Percentiles rank a stretch among this genome's conserved stretches.
phyloP scores from a whole-genome alignment of 2,797 vertebrate species.

The Ispidina picta region DNA sequence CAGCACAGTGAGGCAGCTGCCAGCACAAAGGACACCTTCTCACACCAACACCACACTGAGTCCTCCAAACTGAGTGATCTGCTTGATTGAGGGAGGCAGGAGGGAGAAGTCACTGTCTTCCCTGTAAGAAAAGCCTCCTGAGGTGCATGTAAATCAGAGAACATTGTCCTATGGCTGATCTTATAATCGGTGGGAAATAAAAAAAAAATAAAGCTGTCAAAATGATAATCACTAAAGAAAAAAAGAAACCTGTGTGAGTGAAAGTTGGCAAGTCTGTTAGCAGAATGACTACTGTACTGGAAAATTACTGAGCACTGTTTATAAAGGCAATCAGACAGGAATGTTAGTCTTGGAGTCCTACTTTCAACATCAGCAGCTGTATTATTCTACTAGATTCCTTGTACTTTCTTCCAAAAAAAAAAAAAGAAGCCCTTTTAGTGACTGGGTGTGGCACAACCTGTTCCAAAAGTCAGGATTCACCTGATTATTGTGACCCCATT shows the following conservation, averaged over 20 bases:
- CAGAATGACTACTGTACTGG: constrained; percentile 79
- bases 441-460: constrained; percentile 75
- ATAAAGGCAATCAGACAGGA: constrained; percentile 76
- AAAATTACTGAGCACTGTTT: constrained; percentile 77
- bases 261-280: constrained; percentile 66
- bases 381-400: constrained; percentile 75
- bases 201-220: constrained; percentile 10
- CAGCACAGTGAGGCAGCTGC: neutral
- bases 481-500: constrained; percentile 51
- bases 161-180: neutral
- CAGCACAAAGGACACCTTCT: neutral
- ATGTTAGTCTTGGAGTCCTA: constrained; percentile 81
- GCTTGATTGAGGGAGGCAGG: neutral
- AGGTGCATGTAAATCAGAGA: neutral
- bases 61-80: neutral
- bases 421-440: neutral
- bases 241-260: constrained; percentile 55
- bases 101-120: neutral
- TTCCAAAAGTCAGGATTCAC: constrained; percentile 64
- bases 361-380: constrained; percentile 76
- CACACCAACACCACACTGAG: neutral
- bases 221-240: constrained; percentile 25
- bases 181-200: neutral
- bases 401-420: constrained; percentile 17
- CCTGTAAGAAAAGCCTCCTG: neutral